Evolutionary conservation across 2,113 vertebrate genomes (phyloP), one percentile per base, ranked within the genome.

Genomic region (Abramis brama): DNA sequence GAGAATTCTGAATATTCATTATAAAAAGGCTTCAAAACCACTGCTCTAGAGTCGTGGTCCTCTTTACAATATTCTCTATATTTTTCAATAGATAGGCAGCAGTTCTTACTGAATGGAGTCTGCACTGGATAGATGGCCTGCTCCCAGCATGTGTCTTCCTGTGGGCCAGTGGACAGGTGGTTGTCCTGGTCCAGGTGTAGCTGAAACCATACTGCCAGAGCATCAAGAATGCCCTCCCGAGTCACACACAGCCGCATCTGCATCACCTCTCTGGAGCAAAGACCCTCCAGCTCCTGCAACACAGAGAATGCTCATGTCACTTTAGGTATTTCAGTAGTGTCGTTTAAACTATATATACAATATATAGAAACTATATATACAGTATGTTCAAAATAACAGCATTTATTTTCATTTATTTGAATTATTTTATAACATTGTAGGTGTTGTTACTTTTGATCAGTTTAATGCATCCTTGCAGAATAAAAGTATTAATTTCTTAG

Each of bases 81-180:
- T 55, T 55, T 50, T 19, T 19, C 1, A 15, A 55, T 19, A 0
- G 0, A 52, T 11, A 50, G 17, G 3, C 9, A 39, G 36, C 39
- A 2, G 33, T 9, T 90, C 94, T 0, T 93, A 99, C 98, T 94
- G 5, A 90, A 86, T 45, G 94, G 90, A 64, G 90, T 94, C 88
- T 98, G 96, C n/a, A 97, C 92, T 0, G 98, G 98, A 89, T 98
- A 99, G 86, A 99, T 95, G 87, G 98, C 98, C 91, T 99, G 98
- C 75, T 99, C 98, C 98, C 98, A 99, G 89, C 98, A 99, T 0
- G 97, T 98, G 87, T 99, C 96, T 89, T 98, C 97, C 84, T 94
- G 94, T 2, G 98, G 98, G 88, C 95, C 96, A 1, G 98, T 99
- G 30, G 97, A 99, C 0, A 99, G 90, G 90, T 93, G 91, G 82